Base-by-base conservation (phyloP, 2,797 vertebrate genomes). In the Gadopsis bispinosus region DNA sequence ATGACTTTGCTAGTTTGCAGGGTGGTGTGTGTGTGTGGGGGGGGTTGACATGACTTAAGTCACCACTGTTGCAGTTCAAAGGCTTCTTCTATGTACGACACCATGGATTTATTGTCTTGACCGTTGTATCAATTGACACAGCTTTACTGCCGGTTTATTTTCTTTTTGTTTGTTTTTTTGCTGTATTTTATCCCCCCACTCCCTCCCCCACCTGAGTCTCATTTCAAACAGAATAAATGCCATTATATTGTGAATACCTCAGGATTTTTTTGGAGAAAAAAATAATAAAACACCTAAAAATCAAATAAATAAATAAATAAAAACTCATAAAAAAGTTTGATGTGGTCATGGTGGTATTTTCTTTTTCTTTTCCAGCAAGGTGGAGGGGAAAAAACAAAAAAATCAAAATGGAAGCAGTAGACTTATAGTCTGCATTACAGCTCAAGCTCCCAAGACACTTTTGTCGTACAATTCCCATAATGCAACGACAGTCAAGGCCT, bases 161-260 rank as follows among this genome's bases (percentile, higher is more conserved):
- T 69, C 81, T 59, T 76, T 69, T 67, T 59, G 58, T 54, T 35
- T 81, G 56, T 70, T 60, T 85, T 81, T 74, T 51, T 69, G 80
- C 79, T 87, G 69, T 89, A 83, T 92, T 90, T 90, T 84, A 80
- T 68, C 58, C 10, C 13, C 12, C 39, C 70, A 55, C 56, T 50
- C 12, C 33, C 50, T 29, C 61, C 64, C 39, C 11, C 39, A 41
- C 37, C 75, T 73, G 20, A 79, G 82, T 91, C 84, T 93, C 87
- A 93, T 95, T 94, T 95, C 85, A 94, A 93, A 93, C 86, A 87
- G 89, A 95, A 93, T 91, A 94, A 95, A 95, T 95, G 95, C 95
- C 95, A 95, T 96, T 96, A 93, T 95, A 95, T 96, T 96, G 94
- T 96, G 93, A 96, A 96, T 95, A 96, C 95, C 95, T 95, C 95